These are phyloP conservation scores for Aleadryas rufinucha DNA, from an alignment of 2,113 vertebrate species.

Conservation along the genomic window DNA sequence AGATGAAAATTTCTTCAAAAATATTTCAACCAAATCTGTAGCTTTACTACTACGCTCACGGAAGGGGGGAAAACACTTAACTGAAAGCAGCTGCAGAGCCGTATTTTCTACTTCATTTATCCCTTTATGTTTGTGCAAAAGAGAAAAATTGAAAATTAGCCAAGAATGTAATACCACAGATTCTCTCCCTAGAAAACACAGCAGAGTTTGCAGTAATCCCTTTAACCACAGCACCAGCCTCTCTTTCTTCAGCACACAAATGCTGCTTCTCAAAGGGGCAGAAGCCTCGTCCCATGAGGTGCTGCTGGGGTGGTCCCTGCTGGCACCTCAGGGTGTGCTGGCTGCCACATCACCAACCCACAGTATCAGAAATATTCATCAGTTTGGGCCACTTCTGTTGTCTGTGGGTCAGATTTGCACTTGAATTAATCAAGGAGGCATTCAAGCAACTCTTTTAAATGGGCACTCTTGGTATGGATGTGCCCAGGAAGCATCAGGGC, in stretches of 20 bases:
- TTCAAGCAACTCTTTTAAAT: background rate
- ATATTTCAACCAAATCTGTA: background rate
- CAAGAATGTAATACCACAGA: background rate
- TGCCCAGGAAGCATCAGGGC: background rate
- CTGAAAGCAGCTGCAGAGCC: background rate
- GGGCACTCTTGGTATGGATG: accelerated
- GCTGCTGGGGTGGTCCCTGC: background rate
- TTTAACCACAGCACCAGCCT: background rate
- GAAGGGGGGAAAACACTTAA: background rate
- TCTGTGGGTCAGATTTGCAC: background rate
- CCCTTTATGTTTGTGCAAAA: conserved; percentile 14
- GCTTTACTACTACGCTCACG: background rate
- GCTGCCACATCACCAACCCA: accelerated
- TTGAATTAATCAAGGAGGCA: background rate
- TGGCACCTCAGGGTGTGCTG: accelerated
- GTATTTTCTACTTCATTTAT: conserved; percentile 7
- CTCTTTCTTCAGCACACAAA: background rate
- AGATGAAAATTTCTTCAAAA: background rate
- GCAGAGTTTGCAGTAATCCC: background rate
- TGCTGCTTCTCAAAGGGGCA: accelerated
- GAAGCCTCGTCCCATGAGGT: accelerated
- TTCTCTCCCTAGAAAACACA: background rate
- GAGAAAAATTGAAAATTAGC: conserved; percentile 12
- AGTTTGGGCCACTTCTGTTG: background rate
- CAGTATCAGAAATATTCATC: accelerated